Conservation (phyloP, 2,888 invertebrate genomes). For the Hofmannophila pseudospretella region DNA sequence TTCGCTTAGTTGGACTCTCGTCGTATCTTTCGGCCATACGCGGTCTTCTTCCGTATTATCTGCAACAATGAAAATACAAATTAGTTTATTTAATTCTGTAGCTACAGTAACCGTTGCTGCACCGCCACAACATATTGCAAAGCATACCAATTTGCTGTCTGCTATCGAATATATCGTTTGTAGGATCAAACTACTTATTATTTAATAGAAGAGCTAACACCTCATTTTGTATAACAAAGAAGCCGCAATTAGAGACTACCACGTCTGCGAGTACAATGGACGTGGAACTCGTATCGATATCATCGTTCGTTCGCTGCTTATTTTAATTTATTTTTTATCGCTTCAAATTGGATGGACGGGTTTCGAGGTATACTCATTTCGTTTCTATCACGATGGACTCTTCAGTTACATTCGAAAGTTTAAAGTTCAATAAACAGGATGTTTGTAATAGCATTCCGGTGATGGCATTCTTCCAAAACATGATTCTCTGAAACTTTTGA, state of each 20-base stretch:
- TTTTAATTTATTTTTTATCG: constrained; percentile 77
- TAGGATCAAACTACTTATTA: constrained; percentile 63
- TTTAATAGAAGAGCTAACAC: constrained; percentile 75
- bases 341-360: constrained; percentile 64
- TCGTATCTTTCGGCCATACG: constrained; percentile 70
- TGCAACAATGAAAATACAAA: constrained; percentile 49
- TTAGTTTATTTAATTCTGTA: neutral
- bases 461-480: too few species aligned
- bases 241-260: constrained; percentile 69
- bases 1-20: constrained; percentile 60
- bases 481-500: too few species aligned
- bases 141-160: constrained; percentile 42
- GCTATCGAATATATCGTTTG: constrained; percentile 41
- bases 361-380: constrained; percentile 53
- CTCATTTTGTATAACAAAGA: constrained; percentile 75
- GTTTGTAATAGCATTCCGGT: neutral
- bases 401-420: constrained; percentile 42
- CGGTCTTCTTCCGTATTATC: constrained; percentile 59
- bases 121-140: constrained; percentile 16
- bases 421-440: constrained; percentile 23
- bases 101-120: too few species aligned
- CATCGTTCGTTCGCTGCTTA: constrained; percentile 58
- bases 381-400: constrained; percentile 53
- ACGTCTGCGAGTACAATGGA: constrained; percentile 62
- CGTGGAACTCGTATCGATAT: constrained; percentile 63